Evolutionary conservation across 2,113 vertebrate species (phyloP), one percentile per base, ranked within the genome.

Genomic region (Scatophagus argus): DNA sequence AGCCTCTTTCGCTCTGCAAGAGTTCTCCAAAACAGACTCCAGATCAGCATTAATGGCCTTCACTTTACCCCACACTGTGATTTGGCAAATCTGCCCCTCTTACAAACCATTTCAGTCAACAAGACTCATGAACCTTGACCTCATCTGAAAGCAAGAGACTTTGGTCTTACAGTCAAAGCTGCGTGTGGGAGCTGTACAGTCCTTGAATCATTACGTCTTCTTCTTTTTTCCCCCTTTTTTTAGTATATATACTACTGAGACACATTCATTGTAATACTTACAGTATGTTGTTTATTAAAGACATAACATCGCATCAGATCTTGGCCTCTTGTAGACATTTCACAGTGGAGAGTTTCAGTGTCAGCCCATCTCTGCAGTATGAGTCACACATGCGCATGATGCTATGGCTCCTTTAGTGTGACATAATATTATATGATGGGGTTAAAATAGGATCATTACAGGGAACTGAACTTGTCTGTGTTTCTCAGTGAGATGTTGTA

Each of bases 281-380:
- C 63, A 86, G 63, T 68, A 55, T 84, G 82, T 76, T 86, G 74
- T 81, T 85, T 87, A 85, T 85, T 88, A 71, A 90, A 78, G 62
- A 75, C 74, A 82, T 60, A 43, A 73, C 60, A 36, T 64, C 46
- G 60, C 63, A 67, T 72, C 41, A 65, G 81, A 86, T 90, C 77
- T 82, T 81, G 62, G 74, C 73, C 73, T 71, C 76, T 88, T 87
- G 79, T 87, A 86, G 87, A 89, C 74, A 85, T 91, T 91, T 93
- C 86, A 91, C 79, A 23, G 84, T 84, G 74, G 63, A 68, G 68
- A 80, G 78, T 88, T 89, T 90, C 82, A 82, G 82, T 77, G 77
- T 82, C 79, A 87, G 81, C 63, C 56, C 64, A 9, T 77, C 74
- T 85, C 69, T 69, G 80, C 54, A 31, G 64, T 63, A 74, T 82